These are phyloP conservation scores for Gorsachius magnificus DNA, from an alignment of 2,797 vertebrate species.

Conservation along the genomic window DNA sequence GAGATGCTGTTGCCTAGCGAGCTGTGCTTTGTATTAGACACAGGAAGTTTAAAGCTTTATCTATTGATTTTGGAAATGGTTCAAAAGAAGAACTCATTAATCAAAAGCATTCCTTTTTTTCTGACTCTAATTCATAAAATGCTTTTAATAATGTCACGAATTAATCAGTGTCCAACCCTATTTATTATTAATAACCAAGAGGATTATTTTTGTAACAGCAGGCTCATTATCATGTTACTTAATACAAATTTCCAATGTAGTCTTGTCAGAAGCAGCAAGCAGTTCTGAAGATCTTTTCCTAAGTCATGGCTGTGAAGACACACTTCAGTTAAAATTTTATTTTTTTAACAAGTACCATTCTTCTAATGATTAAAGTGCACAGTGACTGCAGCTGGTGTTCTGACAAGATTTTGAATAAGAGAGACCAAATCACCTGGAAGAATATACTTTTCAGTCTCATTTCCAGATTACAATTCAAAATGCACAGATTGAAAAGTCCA, in stretches of 20 bases:
- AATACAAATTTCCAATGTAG: not conserved
- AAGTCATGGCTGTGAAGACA: not conserved
- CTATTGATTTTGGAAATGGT: constrained; percentile 10
- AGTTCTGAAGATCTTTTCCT: not conserved
- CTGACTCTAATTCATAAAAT: constrained; percentile 22
- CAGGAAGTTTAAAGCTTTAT: not conserved
- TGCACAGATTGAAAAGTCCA: not conserved
- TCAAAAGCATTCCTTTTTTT: not conserved
- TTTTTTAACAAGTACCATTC: not conserved
- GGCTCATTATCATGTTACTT: not conserved
- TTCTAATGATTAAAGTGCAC: not conserved
- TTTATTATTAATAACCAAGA: constrained; percentile 19
- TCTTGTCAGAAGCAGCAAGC: not conserved
- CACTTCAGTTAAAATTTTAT: not conserved
- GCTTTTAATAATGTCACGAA: constrained; percentile 23
- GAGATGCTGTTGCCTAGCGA: not conserved
- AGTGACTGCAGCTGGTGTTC: not conserved
- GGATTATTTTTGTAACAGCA: constrained; percentile 9
- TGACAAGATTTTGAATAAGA: not conserved
- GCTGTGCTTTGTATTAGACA: not conserved
- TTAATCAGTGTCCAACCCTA: not conserved
- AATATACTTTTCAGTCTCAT: not conserved
- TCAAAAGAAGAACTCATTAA: not conserved
- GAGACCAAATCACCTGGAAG: not conserved
- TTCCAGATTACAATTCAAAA: not conserved